Evolutionary conservation across 2,888 invertebrate genomes (phyloP).

Genomic region (Luffia ferchaultella): DNA sequence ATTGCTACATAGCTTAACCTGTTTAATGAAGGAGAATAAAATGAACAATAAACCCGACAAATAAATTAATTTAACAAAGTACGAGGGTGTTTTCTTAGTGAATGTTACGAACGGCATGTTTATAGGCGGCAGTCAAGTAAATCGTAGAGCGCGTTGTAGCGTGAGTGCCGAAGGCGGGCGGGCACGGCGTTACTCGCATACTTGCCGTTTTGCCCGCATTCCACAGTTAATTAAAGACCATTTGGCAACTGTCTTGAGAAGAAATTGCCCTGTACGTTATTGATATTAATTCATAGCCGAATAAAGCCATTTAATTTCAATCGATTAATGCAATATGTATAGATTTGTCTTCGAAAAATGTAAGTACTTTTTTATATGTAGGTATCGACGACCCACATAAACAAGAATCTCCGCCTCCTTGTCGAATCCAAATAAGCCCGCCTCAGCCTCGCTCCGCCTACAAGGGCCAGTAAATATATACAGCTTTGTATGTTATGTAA

Average conservation of each 20-base stretch:
- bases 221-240: constrained; percentile 61
- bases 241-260: constrained; percentile 56
- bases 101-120: not conserved
- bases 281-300: no score
- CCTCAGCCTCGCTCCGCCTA: constrained; percentile 58
- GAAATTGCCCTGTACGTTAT: no score
- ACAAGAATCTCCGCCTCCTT: constrained; percentile 44
- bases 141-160: constrained; percentile 37
- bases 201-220: constrained; percentile 52
- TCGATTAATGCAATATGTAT: not conserved
- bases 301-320: not conserved
- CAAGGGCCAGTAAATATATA: constrained; percentile 47
- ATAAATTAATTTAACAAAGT: not conserved
- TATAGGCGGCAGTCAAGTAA: constrained; percentile 3
- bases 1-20: no score
- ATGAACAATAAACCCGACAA: not conserved
- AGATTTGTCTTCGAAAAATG: not conserved
- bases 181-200: constrained; percentile 40
- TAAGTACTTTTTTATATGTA: constrained; percentile 14
- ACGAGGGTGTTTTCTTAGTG: not conserved
- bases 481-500: not conserved
- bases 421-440: constrained; percentile 61
- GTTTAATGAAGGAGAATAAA: not conserved
- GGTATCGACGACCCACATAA: constrained; percentile 34
- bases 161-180: constrained; percentile 20